phyloP scores from a whole-genome alignment of 1,140 invertebrate species.

The Drosophila bipectinata region DNA sequence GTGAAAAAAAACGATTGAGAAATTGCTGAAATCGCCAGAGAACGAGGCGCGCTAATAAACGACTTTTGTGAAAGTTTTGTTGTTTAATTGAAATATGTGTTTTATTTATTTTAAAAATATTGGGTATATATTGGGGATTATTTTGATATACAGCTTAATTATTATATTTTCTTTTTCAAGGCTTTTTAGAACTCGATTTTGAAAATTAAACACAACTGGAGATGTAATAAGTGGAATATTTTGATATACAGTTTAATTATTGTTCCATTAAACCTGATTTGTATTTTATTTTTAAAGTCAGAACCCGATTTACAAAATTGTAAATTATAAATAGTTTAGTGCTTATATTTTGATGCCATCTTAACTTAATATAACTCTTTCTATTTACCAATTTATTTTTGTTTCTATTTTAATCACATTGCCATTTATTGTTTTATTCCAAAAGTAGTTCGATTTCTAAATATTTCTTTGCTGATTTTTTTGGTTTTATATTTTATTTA shows the following conservation, averaged over 20 bases:
- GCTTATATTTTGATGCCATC: no score
- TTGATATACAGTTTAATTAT: background rate
- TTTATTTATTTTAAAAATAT: background rate
- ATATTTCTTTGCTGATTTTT: background rate
- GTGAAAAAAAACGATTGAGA: constrained; percentile 10
- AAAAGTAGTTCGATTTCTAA: background rate
- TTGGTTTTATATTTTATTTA: background rate
- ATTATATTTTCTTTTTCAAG: no score
- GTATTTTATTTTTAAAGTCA: no score
- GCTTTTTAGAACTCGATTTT: no score
- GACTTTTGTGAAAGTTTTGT: constrained; percentile 27
- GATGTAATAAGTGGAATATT: background rate
- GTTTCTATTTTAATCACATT: constrained; percentile 1
- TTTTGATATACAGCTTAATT: background rate
- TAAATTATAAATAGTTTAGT: background rate
- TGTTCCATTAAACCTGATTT: background rate
- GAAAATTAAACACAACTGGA: no score
- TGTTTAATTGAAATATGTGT: constrained; percentile 12
- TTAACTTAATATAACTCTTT: no score
- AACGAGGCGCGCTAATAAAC: constrained; percentile 9
- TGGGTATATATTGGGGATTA: background rate
- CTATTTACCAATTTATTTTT: no score
- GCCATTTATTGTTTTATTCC: background rate
- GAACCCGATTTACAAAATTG: background rate
- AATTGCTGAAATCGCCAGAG: background rate